Conservation (phyloP, 1,140 invertebrate species). For the Habropoda laboriosa region DNA sequence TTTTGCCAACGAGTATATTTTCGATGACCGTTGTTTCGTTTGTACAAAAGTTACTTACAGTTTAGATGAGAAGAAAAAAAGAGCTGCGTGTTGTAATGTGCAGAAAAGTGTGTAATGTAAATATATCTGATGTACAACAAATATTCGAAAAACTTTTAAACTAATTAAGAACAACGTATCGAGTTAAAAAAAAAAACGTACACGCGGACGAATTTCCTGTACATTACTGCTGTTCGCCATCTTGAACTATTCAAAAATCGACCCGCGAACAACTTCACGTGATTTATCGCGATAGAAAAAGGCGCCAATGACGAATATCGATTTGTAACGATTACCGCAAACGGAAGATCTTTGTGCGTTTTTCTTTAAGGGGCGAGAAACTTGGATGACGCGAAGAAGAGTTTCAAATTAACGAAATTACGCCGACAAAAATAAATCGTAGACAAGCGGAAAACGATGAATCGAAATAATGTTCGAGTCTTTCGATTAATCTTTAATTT, state of each 20-base stretch:
- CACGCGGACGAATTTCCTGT: background rate
- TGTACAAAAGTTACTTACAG: background rate
- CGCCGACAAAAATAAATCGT: background rate
- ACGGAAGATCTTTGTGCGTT: background rate
- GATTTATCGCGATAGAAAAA: background rate
- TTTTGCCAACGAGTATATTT: too few species aligned
- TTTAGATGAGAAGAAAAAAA: background rate
- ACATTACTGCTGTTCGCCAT: background rate
- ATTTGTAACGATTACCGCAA: background rate
- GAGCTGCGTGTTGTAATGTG: conserved; percentile 1
- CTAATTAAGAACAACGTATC: background rate
- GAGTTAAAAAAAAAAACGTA: background rate
- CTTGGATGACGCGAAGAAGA: background rate
- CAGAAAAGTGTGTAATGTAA: conserved; percentile 28
- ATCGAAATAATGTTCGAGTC: conserved; percentile 10
- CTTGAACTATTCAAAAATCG: background rate
- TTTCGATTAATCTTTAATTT: conserved; percentile 32
- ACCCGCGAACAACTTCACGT: background rate
- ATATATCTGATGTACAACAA: conserved; percentile 36
- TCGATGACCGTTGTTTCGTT: conserved; percentile 4
- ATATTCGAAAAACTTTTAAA: conserved; percentile 9
- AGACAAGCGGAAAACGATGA: background rate
- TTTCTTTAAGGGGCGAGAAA: background rate
- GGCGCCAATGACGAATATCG: background rate
- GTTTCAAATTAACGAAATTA: background rate